Conservation (phyloP, 2,797 vertebrate genomes). For the Sebastes steindachneri region DNA sequence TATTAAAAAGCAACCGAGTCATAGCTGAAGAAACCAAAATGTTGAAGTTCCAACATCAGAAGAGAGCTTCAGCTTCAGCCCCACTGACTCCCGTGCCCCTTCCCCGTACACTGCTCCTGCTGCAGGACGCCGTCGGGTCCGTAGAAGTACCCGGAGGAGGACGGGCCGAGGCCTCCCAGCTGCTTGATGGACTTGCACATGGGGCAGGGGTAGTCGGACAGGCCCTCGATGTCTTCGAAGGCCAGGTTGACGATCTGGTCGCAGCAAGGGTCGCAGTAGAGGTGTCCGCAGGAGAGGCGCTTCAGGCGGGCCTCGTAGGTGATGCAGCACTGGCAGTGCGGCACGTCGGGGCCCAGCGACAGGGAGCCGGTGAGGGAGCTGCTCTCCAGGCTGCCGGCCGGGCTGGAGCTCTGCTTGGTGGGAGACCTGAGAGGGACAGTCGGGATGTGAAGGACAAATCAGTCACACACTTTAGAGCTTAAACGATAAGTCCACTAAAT, state of each 20-base stretch:
- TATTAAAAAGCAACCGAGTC: not conserved
- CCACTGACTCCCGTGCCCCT: constrained; percentile 69
- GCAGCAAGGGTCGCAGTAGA: constrained; percentile 84
- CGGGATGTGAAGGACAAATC: not conserved
- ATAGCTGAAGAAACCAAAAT: not conserved
- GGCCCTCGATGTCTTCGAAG: constrained; percentile 87
- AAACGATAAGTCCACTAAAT: not conserved
- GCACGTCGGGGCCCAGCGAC: constrained; percentile 80
- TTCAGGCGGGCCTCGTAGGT: constrained; percentile 79
- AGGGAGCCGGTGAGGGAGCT: constrained; percentile 83
- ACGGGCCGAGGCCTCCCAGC: constrained; percentile 71
- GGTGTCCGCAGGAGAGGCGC: constrained; percentile 86
- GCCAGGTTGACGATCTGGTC: constrained; percentile 87
- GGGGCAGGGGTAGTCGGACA: constrained; percentile 86
- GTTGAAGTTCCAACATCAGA: not conserved
- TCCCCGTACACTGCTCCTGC: constrained; percentile 54
- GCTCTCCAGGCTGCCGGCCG: constrained; percentile 81
- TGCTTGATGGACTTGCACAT: constrained; percentile 83
- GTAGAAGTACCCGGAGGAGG: constrained; percentile 64
- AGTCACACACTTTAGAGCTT: not conserved
- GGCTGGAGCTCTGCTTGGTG: constrained; percentile 78
- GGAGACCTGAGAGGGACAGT: constrained; percentile 75
- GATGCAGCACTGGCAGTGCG: constrained; percentile 87
- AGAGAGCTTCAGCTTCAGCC: constrained; percentile 33
- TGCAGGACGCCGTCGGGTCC: constrained; percentile 71